A percentile compares a stretch with the other conserved stretches of the same genome.
These are phyloP conservation scores for Hyla sarda DNA, from an alignment of 2,113 vertebrate species.

Conservation along the genomic window DNA sequence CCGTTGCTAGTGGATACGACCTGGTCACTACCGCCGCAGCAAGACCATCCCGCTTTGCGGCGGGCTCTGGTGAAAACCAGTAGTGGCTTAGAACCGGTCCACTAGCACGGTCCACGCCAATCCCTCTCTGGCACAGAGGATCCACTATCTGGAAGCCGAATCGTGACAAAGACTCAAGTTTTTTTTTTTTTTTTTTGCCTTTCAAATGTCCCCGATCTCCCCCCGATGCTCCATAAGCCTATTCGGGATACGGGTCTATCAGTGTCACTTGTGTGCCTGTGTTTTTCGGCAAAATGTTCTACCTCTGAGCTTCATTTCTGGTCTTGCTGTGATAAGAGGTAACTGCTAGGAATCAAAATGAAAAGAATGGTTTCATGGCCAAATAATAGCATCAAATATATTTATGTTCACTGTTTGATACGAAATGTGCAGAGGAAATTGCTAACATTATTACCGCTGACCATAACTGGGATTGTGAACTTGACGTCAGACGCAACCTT, in stretches of 20 bases:
- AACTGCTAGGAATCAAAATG: neutral
- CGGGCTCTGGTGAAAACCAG: too few species aligned
- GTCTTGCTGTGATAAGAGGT: conserved; percentile 48
- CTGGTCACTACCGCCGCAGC: too few species aligned
- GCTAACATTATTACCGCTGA: conserved; percentile 4
- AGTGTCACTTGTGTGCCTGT: conserved; percentile 5
- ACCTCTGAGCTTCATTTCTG: conserved; percentile 22
- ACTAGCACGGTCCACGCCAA: too few species aligned
- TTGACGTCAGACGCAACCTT: neutral
- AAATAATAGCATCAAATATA: conserved; percentile 21
- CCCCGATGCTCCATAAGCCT: conserved; percentile 19
- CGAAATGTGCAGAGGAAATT: neutral
- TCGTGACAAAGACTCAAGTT: too few species aligned
- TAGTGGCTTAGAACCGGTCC: too few species aligned
- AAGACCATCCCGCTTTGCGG: too few species aligned
- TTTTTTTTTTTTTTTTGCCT: conserved; percentile 1
- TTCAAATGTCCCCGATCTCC: conserved; percentile 32
- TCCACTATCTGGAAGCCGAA: too few species aligned
- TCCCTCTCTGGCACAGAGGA: too few species aligned
- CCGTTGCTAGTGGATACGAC: too few species aligned
- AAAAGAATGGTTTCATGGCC: neutral
- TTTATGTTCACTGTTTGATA: conserved; percentile 5
- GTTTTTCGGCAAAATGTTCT: neutral
- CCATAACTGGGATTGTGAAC: neutral
- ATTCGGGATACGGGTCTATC: neutral